phyloP scores from a whole-genome alignment of 2,797 vertebrate species.

The Poecile montanus region DNA sequence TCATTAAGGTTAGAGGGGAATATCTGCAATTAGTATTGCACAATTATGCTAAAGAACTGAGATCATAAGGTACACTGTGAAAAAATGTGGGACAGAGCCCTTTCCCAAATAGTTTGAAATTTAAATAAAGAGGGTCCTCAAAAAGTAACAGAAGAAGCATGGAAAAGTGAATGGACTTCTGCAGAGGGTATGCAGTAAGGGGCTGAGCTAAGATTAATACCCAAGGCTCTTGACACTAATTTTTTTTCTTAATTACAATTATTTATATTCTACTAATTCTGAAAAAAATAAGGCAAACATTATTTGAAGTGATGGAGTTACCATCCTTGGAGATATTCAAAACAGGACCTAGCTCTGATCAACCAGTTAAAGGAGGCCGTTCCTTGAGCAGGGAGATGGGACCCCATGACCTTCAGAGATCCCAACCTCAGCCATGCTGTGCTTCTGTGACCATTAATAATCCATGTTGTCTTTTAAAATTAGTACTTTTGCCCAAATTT shows the following conservation, averaged over 20 bases:
- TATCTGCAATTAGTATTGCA: neutral
- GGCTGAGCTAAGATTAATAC: neutral
- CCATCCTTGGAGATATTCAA: neutral
- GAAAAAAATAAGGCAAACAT: neutral
- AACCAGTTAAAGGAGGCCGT: neutral
- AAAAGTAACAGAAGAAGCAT: neutral
- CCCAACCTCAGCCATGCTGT: neutral
- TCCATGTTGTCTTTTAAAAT: neutral
- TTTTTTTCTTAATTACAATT: neutral
- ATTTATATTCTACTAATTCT: neutral
- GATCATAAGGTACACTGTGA: neutral
- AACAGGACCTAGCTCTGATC: neutral
- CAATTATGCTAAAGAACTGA: neutral
- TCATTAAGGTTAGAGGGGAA: neutral
- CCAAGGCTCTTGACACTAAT: neutral
- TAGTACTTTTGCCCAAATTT: neutral
- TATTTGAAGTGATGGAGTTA: neutral
- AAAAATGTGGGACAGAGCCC: neutral
- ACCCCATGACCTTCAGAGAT: neutral
- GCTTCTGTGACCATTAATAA: neutral
- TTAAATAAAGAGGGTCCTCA: neutral
- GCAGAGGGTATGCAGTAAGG: neutral
- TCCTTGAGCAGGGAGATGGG: neutral
- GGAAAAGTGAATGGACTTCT: neutral
- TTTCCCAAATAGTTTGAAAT: neutral